Evolutionary conservation across 2,888 invertebrate genomes (phyloP), one percentile per base, ranked within the genome.

Genomic region (Drosophila sordidula): DNA sequence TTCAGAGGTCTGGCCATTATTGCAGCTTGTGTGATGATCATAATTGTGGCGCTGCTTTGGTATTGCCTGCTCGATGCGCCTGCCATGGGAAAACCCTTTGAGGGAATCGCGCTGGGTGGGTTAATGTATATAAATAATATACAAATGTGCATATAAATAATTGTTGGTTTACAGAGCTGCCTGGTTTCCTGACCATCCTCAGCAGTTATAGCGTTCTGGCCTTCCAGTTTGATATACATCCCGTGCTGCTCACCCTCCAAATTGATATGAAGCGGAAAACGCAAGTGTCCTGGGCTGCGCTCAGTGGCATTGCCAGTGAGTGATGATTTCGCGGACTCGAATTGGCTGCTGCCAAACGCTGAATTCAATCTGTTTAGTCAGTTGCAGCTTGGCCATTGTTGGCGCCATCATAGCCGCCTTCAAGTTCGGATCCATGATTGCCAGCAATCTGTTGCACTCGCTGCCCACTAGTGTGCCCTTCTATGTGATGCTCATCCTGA

Each of bases 241-340:
- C 97, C 1, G 95, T 95, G 88, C 94, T 98, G 86, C 94, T 98
- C 74, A 98, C 98, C 0, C 95, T 98, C 51, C 98, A 98, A 93
- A 96, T 97, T 71, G 98, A 98, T 91, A 98, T 98, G 98, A 94
- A 94, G 70, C 94, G 96, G 70, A 96, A 96, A 73, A 92, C 93
- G 1, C 94, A 95, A 82, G 95, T 98, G 72, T 94, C 95, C 76
- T 93, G 93, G 82, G 96, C 97, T 0, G 95, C 97, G 0, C 80
- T 95, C 2, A 93, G 94, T 9, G 96, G 96, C 9, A 97, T 97
- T 90, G 80, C 93, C 34, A 93, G 96, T 96, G 91, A 92, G 93
- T 91, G 3, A 5, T 0, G 6, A 22, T 0, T 0, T 6, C 2
- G 3, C 2, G 9, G 11, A 18, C 47, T n/a, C 0, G 1, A 11